These are phyloP conservation scores for Germaria angustata DNA, from an alignment of 2,888 invertebrate genomes.

Conservation along the genomic window DNA sequence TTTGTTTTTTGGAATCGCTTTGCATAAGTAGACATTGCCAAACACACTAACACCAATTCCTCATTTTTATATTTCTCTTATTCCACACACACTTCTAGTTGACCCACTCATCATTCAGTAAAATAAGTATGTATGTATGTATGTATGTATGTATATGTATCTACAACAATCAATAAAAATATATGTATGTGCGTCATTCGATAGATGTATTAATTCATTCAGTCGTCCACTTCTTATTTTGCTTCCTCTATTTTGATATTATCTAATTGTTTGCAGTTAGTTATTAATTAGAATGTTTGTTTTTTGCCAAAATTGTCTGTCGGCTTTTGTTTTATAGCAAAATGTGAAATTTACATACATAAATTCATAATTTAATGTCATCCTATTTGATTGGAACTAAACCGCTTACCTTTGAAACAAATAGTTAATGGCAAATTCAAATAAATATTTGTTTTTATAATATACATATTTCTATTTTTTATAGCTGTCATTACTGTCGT, in stretches of 20 bases:
- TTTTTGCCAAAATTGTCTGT: background rate
- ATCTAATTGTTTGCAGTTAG: background rate
- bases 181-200: background rate
- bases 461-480: too few species aligned
- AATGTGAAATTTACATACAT: too few species aligned
- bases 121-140: too few species aligned
- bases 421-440: background rate
- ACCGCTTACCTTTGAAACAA: background rate
- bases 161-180: background rate
- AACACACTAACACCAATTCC: slow-evolving; percentile 14
- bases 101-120: slow-evolving; percentile 36
- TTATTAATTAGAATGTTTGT: too few species aligned
- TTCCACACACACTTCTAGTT: background rate
- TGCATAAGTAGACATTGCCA: background rate
- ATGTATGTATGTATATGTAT: background rate
- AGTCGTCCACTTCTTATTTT: slow-evolving; percentile 10
- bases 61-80: background rate
- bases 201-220: background rate
- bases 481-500: background rate
- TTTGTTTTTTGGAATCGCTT: background rate
- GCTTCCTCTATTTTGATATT: background rate
- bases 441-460: background rate
- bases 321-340: background rate
- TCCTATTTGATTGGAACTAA: background rate
- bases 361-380: too few species aligned